These are phyloP conservation scores for Atopsyche davidsoni DNA, from an alignment of 1,140 invertebrate species.

Conservation along the genomic window DNA sequence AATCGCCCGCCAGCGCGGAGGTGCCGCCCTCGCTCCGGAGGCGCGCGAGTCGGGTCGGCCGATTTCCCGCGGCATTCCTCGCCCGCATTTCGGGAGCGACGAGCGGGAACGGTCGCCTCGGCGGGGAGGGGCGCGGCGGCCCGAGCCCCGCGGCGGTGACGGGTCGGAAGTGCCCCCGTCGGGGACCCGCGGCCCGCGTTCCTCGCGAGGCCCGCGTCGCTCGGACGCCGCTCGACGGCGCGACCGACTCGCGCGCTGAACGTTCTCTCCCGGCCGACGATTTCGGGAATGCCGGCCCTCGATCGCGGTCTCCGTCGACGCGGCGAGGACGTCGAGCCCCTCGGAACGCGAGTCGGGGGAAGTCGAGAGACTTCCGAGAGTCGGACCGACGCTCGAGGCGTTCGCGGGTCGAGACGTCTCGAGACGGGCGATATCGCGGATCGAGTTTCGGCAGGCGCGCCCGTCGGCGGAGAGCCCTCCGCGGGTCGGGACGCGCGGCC, in stretches of 20 bases:
- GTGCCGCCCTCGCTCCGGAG: conserved; percentile 47
- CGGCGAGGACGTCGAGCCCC: not conserved
- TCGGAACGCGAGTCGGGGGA: not conserved
- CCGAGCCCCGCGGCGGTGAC: conserved; percentile 14
- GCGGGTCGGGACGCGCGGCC: not conserved
- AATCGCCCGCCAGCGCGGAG: conserved; percentile 38
- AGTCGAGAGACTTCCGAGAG: conserved; percentile 1
- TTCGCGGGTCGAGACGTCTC: not conserved
- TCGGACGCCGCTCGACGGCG: conserved; percentile 7
- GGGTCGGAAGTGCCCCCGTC: conserved; percentile 46
- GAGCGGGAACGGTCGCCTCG: conserved; percentile 17
- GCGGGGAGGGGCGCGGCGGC: conserved; percentile 1
- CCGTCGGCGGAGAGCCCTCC: not conserved
- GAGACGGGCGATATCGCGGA: not conserved
- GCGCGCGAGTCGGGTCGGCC: conserved; percentile 40
- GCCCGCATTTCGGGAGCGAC: conserved; percentile 43
- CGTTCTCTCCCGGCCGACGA: not conserved
- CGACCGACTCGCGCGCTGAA: not conserved
- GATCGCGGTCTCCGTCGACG: too few species aligned
- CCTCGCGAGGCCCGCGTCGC: conserved; percentile 38
- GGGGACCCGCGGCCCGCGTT: conserved; percentile 45
- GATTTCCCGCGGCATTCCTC: conserved; percentile 51
- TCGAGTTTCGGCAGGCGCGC: not conserved
- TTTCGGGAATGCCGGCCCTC: conserved; percentile 2
- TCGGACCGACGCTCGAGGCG: too few species aligned